Evolutionary conservation across 2,113 vertebrate species (phyloP).

Genomic region (Xyliphius kryptos): DNA sequence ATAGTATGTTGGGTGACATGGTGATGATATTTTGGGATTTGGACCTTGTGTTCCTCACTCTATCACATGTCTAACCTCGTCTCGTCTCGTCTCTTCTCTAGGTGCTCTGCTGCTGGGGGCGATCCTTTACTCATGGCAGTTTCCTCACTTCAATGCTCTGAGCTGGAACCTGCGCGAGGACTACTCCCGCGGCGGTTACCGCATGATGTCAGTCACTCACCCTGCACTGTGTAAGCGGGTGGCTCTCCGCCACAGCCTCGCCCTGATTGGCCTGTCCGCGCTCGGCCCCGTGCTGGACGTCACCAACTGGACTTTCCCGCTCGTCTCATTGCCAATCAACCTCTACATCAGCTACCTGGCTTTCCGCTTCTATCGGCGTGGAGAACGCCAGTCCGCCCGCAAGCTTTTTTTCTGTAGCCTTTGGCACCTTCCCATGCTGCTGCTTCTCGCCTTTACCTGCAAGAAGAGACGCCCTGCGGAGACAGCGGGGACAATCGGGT

Average conservation of each 20-base stretch:
- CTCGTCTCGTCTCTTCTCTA: too few species aligned
- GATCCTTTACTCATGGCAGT: conserved; percentile 96
- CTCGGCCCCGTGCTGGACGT: conserved; percentile 69
- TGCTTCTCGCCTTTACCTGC: conserved; percentile 87
- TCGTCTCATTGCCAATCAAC: conserved; percentile 85
- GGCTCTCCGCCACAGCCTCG: conserved; percentile 87
- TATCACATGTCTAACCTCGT: too few species aligned
- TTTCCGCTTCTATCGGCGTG: conserved; percentile 74
- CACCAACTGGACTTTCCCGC: conserved; percentile 87
- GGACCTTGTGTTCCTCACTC: too few species aligned
- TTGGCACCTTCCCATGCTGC: conserved; percentile 89
- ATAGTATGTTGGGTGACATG: too few species aligned
- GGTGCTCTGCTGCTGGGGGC: conserved; percentile 83
- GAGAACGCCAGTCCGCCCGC: conserved; percentile 77
- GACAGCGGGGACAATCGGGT: too few species aligned
- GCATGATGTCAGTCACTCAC: conserved; percentile 98
- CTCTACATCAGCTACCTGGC: conserved; percentile 90
- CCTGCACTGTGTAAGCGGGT: conserved; percentile 80
- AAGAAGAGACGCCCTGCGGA: conserved; percentile 60
- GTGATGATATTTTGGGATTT: too few species aligned
- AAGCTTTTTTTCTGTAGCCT: conserved; percentile 97
- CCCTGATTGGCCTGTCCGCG: conserved; percentile 67
- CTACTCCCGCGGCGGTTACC: conserved; percentile 93
- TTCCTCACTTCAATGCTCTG: conserved; percentile 97
- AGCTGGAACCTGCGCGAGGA: conserved; percentile 96